Evolutionary conservation across 1,140 invertebrate species (phyloP), one percentile per base, ranked within the genome.

Genomic region (Solen grandis): DNA sequence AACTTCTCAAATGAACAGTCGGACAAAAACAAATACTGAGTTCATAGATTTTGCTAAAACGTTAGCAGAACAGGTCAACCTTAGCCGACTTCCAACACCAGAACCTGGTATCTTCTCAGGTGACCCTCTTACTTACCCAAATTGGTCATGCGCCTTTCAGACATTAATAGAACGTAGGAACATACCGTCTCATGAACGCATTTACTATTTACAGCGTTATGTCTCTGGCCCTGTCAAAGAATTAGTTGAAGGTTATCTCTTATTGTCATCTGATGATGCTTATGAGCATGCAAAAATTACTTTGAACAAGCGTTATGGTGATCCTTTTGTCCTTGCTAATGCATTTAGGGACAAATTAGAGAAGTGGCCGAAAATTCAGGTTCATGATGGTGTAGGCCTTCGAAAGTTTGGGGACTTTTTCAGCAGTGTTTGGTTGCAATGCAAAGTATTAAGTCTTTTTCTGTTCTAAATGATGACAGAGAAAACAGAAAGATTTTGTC

Each of bases 121-220:
- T 25, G 83, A 83, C 65, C 76, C 81, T 0, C 22, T 85, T 10
- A 50, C 77, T 31, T 86, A 82, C 57, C 85, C 76, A 4, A 29
- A 22, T 25, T 84, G 81, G 75, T 79, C 75, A 50, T 33, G 95
- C 76, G 95, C 95, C 93, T 97, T 97, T 63, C 96, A 94, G 87
- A 96, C 94, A 93, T 96, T 97, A 87, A 97, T 96, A 69, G 96
- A 96, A 57, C 96, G 95, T 90, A 96, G 96, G 90, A 96, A 95
- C 89, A 96, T 96, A 85, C 94, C 94, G 93, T 95, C 96, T 94
- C 89, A 94, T 94, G 87, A 93, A 80, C 85, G 82, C 72, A 83
- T 82, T 27, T 57, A 84, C 66, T 82, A 85, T 63, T 52, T 84
- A 3, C 81, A 50, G 93, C 93, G 5, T 93, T 81, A 85, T 33